Base-by-base conservation (phyloP, 2,888 invertebrate species). In the Beris chalybata region DNA sequence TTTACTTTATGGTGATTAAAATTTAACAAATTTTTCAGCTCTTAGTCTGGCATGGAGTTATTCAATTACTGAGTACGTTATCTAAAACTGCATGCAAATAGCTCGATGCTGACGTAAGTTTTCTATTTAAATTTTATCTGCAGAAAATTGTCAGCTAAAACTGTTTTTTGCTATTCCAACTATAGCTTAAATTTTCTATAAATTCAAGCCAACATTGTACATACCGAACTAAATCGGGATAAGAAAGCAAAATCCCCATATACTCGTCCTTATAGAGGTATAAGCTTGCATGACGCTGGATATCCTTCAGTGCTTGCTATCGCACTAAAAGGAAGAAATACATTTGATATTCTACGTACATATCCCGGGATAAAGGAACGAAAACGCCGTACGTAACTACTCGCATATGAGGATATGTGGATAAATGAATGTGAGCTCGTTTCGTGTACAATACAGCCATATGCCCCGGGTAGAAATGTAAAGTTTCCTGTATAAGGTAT, bases 331-430 rank as follows among this genome's bases (percentile, higher is more conserved):
- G 38, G 9, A 22, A 22, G 13, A 15, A 13, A 22, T 12, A 48
- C 22, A 48, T 48, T 48, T 48, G 9, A 48, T 48, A 48, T 48
- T 48, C 48, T 22, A 15, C 48, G 48, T 48, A 48, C 48, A 48
- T 48, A 48, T 48, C 48, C 48, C 12, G 45, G 38, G 38, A 38
- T 38, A 38, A 38, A 38, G 38, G 38, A 38, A 38, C 45, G n/a
- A 45, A n/a, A 45, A 12, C 38, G 38, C 38, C 9, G 38, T 38
- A 7, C 38, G 38, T 38, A 38, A 38, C 38, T 38, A 38, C 38
- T 38, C 38, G 3, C 12, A 15, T 15, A 22, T 22, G 22, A 12
- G 48, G 12, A 48, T 48, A 22, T 13, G 15, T 48, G 48, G 15
- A 22, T 5, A 12, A 48, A 48, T 48, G 48, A 12, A 48, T 45